Evolutionary conservation across 2,113 vertebrate genomes (phyloP).

Genomic region (Empidonax alnorum): DNA sequence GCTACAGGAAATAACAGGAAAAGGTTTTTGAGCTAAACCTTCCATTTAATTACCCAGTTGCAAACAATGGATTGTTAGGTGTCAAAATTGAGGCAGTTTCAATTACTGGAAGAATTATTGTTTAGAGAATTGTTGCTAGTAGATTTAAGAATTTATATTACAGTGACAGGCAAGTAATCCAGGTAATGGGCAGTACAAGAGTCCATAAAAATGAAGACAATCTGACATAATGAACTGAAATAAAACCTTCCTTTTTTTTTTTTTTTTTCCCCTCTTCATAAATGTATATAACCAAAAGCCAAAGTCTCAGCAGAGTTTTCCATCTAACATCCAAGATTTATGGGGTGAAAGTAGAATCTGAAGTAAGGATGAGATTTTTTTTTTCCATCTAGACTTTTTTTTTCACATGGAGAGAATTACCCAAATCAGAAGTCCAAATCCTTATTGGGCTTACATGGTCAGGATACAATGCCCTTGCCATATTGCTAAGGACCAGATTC

Average conservation of each 20-base stretch:
- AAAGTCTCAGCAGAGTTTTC: background rate
- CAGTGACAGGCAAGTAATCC: background rate
- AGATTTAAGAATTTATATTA: constrained; percentile 13
- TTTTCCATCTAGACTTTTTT: background rate
- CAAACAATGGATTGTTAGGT: constrained; percentile 21
- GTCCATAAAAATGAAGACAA: background rate
- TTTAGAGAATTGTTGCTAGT: background rate
- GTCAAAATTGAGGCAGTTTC: constrained; percentile 37
- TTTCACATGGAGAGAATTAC: background rate
- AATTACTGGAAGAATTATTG: constrained; percentile 40
- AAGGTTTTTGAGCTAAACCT: constrained; percentile 24
- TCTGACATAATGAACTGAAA: background rate
- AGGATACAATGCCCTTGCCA: background rate
- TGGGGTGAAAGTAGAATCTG: background rate
- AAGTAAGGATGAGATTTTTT: background rate
- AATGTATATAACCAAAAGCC: background rate
- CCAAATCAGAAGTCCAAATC: background rate
- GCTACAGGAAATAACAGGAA: constrained; percentile 3
- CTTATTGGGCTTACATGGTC: background rate
- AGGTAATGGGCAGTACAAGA: background rate
- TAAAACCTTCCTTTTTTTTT: background rate
- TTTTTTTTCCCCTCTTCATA: background rate
- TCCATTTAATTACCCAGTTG: constrained; percentile 49
- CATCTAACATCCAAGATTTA: background rate
- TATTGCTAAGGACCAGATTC: background rate